phyloP scores from a whole-genome alignment of 2,888 invertebrate genomes.

The Mesopsocus fuscifrons region DNA sequence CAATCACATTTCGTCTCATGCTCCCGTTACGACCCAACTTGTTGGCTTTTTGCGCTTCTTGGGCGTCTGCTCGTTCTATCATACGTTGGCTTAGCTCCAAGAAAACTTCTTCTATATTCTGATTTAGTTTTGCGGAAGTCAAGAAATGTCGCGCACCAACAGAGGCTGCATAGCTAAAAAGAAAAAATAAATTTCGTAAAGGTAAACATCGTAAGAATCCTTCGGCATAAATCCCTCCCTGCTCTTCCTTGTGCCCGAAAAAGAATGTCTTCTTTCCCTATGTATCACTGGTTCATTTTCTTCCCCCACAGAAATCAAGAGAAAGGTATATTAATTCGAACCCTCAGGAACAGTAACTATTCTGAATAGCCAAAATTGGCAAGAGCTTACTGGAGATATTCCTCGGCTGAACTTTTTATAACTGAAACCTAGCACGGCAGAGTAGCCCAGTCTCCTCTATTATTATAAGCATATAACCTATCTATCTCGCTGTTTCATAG shows the following conservation, averaged over 20 bases:
- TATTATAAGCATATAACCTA: no score
- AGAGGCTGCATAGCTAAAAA: slow-evolving; percentile 62
- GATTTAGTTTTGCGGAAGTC: slow-evolving; percentile 83
- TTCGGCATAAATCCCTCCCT: not conserved
- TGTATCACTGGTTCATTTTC: not conserved
- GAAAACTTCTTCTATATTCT: slow-evolving; percentile 83
- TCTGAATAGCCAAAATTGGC: no score
- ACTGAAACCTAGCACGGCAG: no score
- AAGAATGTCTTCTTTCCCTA: not conserved
- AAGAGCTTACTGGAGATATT: no score
- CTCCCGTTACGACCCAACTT: slow-evolving; percentile 25
- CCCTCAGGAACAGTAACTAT: no score
- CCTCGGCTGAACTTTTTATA: no score
- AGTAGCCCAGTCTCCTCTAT: no score
- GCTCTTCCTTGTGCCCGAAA: not conserved
- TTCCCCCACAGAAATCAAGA: no score
- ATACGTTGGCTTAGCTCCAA: slow-evolving; percentile 61
- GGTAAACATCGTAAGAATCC: not conserved
- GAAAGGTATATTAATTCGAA: no score
- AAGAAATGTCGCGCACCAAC: slow-evolving; percentile 85
- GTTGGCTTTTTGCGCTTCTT: slow-evolving; percentile 20
- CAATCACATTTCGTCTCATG: slow-evolving; percentile 27
- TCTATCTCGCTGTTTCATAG: no score
- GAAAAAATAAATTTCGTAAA: slow-evolving; percentile 13
- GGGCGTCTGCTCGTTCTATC: slow-evolving; percentile 29